Conservation (phyloP, 2,797 vertebrate genomes). For the Gambelia wislizenii region DNA sequence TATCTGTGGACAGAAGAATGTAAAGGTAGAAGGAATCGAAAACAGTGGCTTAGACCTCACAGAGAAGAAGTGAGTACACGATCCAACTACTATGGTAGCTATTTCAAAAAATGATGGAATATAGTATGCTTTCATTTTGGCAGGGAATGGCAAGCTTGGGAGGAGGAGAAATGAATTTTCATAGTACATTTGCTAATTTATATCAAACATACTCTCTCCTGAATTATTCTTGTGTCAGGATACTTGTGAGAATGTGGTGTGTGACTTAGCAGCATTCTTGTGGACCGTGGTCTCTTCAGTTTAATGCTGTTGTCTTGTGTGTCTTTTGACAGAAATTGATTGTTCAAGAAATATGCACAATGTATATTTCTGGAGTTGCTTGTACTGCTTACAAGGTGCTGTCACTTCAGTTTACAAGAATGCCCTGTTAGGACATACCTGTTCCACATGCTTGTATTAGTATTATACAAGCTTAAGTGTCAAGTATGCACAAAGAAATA, state of each 20-base stretch:
- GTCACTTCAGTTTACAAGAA: neutral
- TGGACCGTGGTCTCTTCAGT: neutral
- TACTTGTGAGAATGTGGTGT: neutral
- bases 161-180: neutral
- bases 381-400: conserved; percentile 2
- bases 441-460: neutral
- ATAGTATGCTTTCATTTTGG: conserved; percentile 28
- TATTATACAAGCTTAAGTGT: neutral
- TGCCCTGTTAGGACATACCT: neutral
- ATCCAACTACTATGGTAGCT: conserved; percentile 21
- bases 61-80: conserved; percentile 88
- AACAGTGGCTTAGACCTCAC: conserved; percentile 94
- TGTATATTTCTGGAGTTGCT: neutral
- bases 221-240: neutral
- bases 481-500: neutral
- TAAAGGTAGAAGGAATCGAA: conserved; percentile 86
- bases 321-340: neutral
- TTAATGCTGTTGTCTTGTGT: neutral
- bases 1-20: conserved; percentile 94
- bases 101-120: conserved; percentile 4
- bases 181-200: neutral
- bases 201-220: neutral
- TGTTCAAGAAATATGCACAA: neutral
- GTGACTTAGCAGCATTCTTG: neutral
- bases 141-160: conserved; percentile 19